phyloP scores from a whole-genome alignment of 2,113 vertebrate genomes.

The Eulemur rufifrons region DNA sequence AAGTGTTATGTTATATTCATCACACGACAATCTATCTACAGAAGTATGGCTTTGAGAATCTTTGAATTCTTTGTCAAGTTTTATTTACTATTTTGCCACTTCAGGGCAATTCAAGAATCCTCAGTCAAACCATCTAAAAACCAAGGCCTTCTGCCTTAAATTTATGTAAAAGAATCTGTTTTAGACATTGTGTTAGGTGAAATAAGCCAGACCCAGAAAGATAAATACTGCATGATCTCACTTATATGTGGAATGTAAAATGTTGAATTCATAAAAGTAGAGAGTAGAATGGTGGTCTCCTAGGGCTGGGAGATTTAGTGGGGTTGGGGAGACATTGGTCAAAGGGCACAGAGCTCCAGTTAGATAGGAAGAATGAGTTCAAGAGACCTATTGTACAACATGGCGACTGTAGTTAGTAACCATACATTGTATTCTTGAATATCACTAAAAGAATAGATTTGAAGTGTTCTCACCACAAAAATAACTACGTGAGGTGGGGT shows the following conservation, averaged over 20 bases:
- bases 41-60: neutral
- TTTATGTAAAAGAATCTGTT: constrained; percentile 22
- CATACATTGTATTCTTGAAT: neutral
- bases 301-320: neutral
- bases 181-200: neutral
- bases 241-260: neutral
- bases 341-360: neutral
- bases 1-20: neutral
- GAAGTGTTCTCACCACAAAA: neutral
- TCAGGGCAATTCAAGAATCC: constrained; percentile 11
- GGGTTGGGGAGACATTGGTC: neutral
- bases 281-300: neutral
- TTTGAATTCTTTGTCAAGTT: neutral
- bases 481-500: neutral
- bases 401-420: neutral
- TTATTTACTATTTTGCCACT: neutral
- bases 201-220: neutral
- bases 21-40: neutral
- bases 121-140: neutral
- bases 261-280: neutral
- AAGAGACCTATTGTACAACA: neutral
- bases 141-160: neutral
- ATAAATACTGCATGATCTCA: neutral
- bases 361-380: neutral
- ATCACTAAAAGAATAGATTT: neutral